Conservation (phyloP, 2,888 invertebrate species). For the Crossocerus cetratus region DNA sequence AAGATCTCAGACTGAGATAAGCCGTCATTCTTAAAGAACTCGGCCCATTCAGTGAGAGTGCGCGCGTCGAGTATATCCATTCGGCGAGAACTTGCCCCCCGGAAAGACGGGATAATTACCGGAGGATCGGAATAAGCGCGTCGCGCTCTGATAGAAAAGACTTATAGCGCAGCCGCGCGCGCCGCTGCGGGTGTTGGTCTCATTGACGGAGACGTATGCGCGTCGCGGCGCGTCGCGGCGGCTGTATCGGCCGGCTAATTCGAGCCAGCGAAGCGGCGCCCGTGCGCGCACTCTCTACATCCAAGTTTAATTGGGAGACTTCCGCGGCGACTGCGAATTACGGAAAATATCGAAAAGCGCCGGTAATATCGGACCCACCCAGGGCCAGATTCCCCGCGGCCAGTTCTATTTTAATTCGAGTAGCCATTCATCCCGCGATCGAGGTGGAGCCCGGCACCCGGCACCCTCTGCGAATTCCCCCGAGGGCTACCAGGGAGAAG, state of each 20-base stretch:
- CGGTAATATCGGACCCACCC: slow-evolving; percentile 37
- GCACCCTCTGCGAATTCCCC: neutral
- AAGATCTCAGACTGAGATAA: too few relatives aligned
- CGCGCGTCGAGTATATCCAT: too few relatives aligned
- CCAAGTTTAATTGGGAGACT: slow-evolving; percentile 60
- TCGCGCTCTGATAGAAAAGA: too few relatives aligned
- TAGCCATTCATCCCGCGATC: neutral
- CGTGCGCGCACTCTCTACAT: slow-evolving; percentile 4
- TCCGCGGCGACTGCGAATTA: slow-evolving; percentile 55
- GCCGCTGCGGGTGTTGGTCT: slow-evolving; percentile 26
- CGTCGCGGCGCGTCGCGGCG: neutral
- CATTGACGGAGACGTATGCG: neutral
- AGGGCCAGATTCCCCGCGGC: neutral
- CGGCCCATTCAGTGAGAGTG: too few relatives aligned
- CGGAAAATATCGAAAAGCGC: slow-evolving; percentile 56
- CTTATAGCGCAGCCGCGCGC: too few relatives aligned
- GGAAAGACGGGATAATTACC: too few relatives aligned
- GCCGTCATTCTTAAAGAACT: too few relatives aligned
- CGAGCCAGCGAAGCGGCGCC: neutral
- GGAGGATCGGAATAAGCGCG: too few relatives aligned
- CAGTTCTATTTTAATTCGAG: slow-evolving; percentile 17
- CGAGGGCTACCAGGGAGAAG: neutral
- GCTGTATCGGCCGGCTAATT: neutral
- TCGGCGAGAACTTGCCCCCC: too few relatives aligned
- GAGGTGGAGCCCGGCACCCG: slow-evolving; percentile 7